A percentile compares a stretch with the other conserved stretches of the same genome.
Evolutionary conservation across 2,113 vertebrate genomes (phyloP).

Genomic region (Crotalus helleri): DNA sequence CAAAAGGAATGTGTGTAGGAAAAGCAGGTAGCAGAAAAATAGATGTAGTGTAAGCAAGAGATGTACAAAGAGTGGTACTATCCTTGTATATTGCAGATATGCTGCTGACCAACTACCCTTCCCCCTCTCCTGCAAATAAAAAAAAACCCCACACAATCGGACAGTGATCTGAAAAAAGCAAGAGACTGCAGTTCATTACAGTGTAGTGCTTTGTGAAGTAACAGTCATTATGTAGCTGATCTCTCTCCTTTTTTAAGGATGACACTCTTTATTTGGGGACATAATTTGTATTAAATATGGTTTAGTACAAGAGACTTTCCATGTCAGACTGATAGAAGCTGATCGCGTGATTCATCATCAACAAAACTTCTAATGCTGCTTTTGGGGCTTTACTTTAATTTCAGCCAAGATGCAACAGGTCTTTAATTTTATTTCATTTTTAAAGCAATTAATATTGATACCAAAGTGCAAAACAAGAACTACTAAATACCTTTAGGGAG

Average conservation of each 20-base stretch:
- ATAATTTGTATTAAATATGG: conserved; percentile 95
- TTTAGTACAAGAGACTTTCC: conserved; percentile 90
- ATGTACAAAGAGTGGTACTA: neutral
- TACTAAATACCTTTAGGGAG: conserved; percentile 68
- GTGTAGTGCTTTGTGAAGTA: conserved; percentile 47
- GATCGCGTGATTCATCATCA: conserved; percentile 91
- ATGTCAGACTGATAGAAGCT: conserved; percentile 84
- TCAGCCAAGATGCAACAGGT: conserved; percentile 85
- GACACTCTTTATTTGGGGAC: conserved; percentile 84
- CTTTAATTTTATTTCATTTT: conserved; percentile 41
- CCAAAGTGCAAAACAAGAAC: conserved; percentile 74
- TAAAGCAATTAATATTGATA: conserved; percentile 71
- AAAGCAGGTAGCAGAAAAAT: neutral
- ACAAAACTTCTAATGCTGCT: conserved; percentile 88
- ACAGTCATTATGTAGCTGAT: conserved; percentile 44
- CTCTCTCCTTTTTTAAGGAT: conserved; percentile 67
- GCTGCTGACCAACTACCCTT: neutral
- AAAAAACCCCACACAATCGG: neutral
- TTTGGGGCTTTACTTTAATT: conserved; percentile 86
- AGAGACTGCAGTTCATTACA: neutral
- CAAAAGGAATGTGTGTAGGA: neutral
- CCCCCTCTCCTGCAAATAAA: neutral
- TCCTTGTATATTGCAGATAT: neutral
- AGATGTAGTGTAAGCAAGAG: neutral
- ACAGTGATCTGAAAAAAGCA: conserved; percentile 16